Conservation (phyloP, 2,888 invertebrate genomes). For the Sepiola atlantica region DNA sequence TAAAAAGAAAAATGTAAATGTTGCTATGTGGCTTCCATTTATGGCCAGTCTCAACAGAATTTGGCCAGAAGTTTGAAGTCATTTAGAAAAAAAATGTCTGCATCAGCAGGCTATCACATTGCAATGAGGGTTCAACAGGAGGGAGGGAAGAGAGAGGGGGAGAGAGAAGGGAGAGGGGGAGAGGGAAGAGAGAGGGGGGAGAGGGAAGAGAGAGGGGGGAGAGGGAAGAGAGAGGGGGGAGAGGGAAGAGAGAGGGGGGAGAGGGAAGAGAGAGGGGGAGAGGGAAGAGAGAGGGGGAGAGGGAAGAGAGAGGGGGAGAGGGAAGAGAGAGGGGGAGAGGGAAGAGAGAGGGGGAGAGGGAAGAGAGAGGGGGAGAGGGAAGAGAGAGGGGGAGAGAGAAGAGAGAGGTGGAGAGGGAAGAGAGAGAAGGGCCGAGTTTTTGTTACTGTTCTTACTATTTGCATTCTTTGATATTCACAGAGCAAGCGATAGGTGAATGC, state of each 20-base stretch:
- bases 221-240: background rate
- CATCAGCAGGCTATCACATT: constrained; percentile 32
- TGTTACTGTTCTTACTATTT: background rate
- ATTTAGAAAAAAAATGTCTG: constrained; percentile 2
- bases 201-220: too few relatives aligned
- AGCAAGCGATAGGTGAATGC: background rate
- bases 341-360: background rate
- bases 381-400: background rate
- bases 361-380: background rate
- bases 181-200: too few relatives aligned
- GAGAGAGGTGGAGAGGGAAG: background rate
- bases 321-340: too few relatives aligned
- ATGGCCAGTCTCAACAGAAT: background rate
- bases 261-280: background rate
- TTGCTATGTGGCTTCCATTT: background rate
- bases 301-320: background rate
- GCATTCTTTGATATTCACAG: background rate
- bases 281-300: too few relatives aligned
- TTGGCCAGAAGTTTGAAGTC: background rate
- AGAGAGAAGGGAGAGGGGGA: background rate
- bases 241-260: too few relatives aligned
- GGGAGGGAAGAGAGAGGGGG: background rate
- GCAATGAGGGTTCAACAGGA: background rate
- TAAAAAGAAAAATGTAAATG: background rate
- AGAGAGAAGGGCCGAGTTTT: background rate